A percentile compares a stretch with the other conserved stretches of the same genome.
phyloP scores from a whole-genome alignment of 2,888 invertebrate species.

The Drosophila hawaiiensis region DNA sequence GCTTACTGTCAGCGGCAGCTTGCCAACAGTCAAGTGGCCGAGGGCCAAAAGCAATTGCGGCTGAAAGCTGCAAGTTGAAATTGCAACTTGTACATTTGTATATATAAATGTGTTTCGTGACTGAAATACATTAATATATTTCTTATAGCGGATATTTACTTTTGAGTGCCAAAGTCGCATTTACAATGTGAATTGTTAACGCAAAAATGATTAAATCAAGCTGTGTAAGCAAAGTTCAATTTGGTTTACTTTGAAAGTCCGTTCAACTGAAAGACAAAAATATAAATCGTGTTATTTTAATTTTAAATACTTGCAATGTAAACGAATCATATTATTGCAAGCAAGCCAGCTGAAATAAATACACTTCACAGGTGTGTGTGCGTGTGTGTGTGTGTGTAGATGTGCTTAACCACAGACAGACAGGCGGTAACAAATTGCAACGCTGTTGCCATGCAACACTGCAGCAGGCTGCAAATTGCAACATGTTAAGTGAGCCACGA shows the following conservation, averaged over 20 bases:
- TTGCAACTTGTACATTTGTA: not conserved
- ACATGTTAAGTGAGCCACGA: slow-evolving; percentile 37
- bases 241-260: slow-evolving; percentile 10
- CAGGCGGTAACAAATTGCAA: slow-evolving; percentile 49
- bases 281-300: slow-evolving; percentile 10
- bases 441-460: slow-evolving; percentile 29
- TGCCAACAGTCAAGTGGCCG: slow-evolving; percentile 4
- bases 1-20: slow-evolving; percentile 20
- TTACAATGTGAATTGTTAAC: slow-evolving; percentile 29
- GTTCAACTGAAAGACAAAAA: slow-evolving; percentile 15
- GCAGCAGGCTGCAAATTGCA: slow-evolving; percentile 18
- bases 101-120: not conserved
- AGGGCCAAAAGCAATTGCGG: not conserved
- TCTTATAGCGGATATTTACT: not conserved
- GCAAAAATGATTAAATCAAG: slow-evolving; percentile 44
- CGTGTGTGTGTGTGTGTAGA: slow-evolving; percentile 1
- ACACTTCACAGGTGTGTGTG: slow-evolving; percentile 11
- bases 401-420: slow-evolving; percentile 57
- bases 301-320: slow-evolving; percentile 2
- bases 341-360: slow-evolving; percentile 23
- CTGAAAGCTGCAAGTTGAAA: not conserved
- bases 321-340: slow-evolving; percentile 38
- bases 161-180: not conserved
- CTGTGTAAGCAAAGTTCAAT: slow-evolving; percentile 1
- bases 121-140: not conserved